phyloP scores from a whole-genome alignment of 2,888 invertebrate genomes.

The Nebria salina region DNA sequence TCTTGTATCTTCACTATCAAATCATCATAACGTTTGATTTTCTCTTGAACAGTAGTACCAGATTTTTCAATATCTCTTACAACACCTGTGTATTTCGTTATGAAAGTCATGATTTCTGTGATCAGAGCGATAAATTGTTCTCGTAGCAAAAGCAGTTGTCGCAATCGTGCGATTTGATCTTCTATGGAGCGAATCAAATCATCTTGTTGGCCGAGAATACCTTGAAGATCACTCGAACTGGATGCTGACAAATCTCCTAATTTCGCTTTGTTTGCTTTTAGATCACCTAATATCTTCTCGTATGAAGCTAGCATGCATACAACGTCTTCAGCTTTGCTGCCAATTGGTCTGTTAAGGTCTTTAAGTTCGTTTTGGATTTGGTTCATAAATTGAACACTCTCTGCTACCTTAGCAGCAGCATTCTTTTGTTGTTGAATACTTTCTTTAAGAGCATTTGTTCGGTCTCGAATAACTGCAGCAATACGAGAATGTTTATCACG shows the following conservation, averaged over 20 bases:
- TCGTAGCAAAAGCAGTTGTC: constrained; percentile 80
- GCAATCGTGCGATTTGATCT: constrained; percentile 83
- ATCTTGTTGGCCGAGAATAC: constrained; percentile 82
- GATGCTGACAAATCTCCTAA: constrained; percentile 80
- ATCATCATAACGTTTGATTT: constrained; percentile 87
- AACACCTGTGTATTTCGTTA: constrained; percentile 85
- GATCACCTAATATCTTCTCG: constrained; percentile 79
- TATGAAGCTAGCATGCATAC: constrained; percentile 82
- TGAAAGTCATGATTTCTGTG: constrained; percentile 88
- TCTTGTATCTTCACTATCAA: constrained; percentile 88
- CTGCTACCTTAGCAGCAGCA: constrained; percentile 80
- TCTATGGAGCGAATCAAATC: constrained; percentile 86
- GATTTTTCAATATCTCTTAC: constrained; percentile 87
- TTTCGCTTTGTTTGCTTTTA: constrained; percentile 82
- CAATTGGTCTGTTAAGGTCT: constrained; percentile 85
- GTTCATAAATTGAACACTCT: constrained; percentile 81
- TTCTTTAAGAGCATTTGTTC: constrained; percentile 76
- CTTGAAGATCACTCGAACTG: constrained; percentile 81
- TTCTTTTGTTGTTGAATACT: constrained; percentile 85
- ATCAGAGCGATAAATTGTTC: constrained; percentile 90
- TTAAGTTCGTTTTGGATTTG: constrained; percentile 86
- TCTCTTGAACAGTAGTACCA: constrained; percentile 83
- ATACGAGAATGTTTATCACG: constrained; percentile 82
- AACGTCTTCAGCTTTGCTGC: constrained; percentile 88
- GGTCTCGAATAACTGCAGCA: constrained; percentile 78